Evolutionary conservation across 2,113 vertebrate species (phyloP), one percentile per base, ranked within the genome.

Genomic region (Suncus etruscus): DNA sequence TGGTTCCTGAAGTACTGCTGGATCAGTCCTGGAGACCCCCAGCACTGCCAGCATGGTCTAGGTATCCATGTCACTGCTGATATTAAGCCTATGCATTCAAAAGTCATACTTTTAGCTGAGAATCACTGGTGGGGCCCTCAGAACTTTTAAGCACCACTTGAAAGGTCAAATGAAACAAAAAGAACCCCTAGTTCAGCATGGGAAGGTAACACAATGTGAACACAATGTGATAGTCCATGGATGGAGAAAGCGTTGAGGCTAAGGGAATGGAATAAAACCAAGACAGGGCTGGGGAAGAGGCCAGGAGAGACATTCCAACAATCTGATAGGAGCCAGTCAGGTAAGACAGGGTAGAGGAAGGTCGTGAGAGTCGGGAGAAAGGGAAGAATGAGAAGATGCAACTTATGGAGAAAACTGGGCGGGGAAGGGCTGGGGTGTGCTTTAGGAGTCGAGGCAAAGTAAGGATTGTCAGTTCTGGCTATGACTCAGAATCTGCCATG

Each of bases 251-350:
- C n/a, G 54, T 7, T 16, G 48, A 12, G 83, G 22, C 73, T 76
- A 3, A 58, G 3, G 18, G 65, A 87, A 87, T 87, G n/a, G 51
- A 73, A 83, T 47, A 83, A 91, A 54, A 87, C n/a, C 15, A 68
- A 16, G 31, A 16, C 79, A 45, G 65, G 6, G 22, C n/a, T 10
- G 16, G 22, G 39, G 25, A 73, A 78, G 74, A 83, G 29, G 8
- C 73, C 76, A 61, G 31, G 11, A 27, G 9, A 77, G 48, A 51
- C 83, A 66, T 11, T 12, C 50, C 31, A 50, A 29, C 63, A 61
- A 31, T 51, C 20, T 90, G 32, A 47, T 48, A 20, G 31, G 25
- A 91, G 72, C 48, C 29, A 74, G 39, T n/a, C 39, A 9, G 15
- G 54, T 63, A 20, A 68, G 72, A 82, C 25, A 3, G 20, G 54